Conservation (phyloP, 2,888 invertebrate species). For the Linyphia triangularis region DNA sequence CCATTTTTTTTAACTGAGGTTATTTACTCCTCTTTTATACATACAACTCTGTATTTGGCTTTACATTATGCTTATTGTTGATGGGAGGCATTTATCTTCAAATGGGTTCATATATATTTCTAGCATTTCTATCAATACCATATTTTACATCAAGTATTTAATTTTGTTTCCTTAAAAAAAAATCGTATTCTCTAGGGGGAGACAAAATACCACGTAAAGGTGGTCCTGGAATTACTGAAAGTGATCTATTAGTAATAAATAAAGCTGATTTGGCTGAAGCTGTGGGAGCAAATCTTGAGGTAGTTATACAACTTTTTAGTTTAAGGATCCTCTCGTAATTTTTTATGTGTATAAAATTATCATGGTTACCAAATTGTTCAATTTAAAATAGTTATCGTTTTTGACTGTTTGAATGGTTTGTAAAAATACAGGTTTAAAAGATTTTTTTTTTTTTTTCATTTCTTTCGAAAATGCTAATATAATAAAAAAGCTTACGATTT, state of each 20-base stretch:
- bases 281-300: constrained; percentile 79
- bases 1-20: too few relatives aligned
- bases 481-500: too few relatives aligned
- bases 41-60: too few relatives aligned
- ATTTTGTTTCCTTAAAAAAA: too few relatives aligned
- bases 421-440: not conserved
- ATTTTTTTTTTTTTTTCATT: not conserved
- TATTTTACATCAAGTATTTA: too few relatives aligned
- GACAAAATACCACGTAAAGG: constrained; percentile 79
- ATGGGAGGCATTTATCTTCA: not conserved
- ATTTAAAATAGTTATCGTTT: not conserved
- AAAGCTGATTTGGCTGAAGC: constrained; percentile 79
- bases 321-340: too few relatives aligned
- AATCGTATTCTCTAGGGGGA: constrained; percentile 77
- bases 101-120: too few relatives aligned
- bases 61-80: too few relatives aligned
- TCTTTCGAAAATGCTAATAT: not conserved
- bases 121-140: too few relatives aligned
- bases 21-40: too few relatives aligned
- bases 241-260: constrained; percentile 79
- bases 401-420: not conserved
- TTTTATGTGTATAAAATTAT: too few relatives aligned
- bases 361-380: not conserved
- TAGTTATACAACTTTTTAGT: constrained; percentile 54
- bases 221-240: constrained; percentile 79